phyloP scores from a whole-genome alignment of 2,888 invertebrate species.

The Brachypterus glaber region DNA sequence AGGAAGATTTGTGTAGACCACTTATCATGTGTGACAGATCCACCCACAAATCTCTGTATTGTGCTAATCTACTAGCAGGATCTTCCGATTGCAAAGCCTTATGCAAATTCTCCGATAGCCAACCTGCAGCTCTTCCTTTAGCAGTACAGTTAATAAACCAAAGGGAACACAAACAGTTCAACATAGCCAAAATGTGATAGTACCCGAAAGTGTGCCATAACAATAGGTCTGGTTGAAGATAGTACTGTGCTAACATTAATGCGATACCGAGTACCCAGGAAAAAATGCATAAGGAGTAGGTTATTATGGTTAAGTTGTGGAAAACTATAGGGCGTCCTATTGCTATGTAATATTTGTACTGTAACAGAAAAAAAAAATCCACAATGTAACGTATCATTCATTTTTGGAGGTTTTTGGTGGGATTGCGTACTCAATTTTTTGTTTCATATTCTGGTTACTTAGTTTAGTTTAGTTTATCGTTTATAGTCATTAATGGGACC shows the following conservation, averaged over 20 bases:
- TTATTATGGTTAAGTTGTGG: constrained; percentile 52
- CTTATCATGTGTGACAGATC: constrained; percentile 69
- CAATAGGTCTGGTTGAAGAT: constrained; percentile 61
- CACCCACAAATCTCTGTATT: constrained; percentile 54
- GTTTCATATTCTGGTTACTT: no score
- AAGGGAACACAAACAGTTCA: constrained; percentile 60
- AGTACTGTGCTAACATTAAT: constrained; percentile 60
- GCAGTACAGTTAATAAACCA: constrained; percentile 48
- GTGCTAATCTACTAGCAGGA: constrained; percentile 54
- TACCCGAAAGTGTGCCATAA: constrained; percentile 66
- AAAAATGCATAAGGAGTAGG: constrained; percentile 55
- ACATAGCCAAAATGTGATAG: constrained; percentile 64
- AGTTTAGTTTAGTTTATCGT: no score
- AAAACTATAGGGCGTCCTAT: constrained; percentile 58
- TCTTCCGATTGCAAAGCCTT: constrained; percentile 54
- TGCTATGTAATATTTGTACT: constrained; percentile 52
- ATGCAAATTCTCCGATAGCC: constrained; percentile 54
- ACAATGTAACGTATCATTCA: no score
- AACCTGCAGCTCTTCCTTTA: constrained; percentile 45
- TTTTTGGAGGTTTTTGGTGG: no score
- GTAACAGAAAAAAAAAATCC: constrained; percentile 32
- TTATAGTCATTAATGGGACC: no score
- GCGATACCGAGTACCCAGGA: constrained; percentile 57
- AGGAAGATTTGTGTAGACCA: no score
- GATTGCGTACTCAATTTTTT: no score